Base-by-base conservation (phyloP, 2,888 invertebrate species). In the Eudemis profundana region DNA sequence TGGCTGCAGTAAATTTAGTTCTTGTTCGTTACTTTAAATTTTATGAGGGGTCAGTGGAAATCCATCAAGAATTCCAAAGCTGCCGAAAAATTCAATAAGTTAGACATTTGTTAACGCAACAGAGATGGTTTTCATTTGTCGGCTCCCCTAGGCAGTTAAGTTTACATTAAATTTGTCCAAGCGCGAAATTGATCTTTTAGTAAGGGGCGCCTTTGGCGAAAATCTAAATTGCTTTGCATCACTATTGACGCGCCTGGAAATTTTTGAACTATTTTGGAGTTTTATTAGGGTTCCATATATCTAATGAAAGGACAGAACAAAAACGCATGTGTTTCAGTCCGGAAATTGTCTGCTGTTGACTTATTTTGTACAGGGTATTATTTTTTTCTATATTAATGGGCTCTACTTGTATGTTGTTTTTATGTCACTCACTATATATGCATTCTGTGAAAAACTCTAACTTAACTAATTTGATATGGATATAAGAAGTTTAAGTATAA, bases 171-270 rank as follows among this genome's bases (percentile, higher is more conserved):
- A 85, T 79, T 86, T 87, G 89, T 85, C 89, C 88, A 88, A 87
- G 89, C 91, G 91, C 85, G 90, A 92, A 92, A 92, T 92, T 92
- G 90, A 91, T 91, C 91, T 92, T 87, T 90, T 88, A 89, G 87
- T 87, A 82, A 86, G 86, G 87, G 85, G 85, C 77, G 70, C 84
- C 79, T 83, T 84, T 84, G 84, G 81, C 82, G 85, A 85, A 86
- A 88, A 87, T 87, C 87, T 86, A 88, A 86, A 87, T 88, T 85
- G 84, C 84, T 84, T 79, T 84, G 82, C 78, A 79, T 78, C 80
- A 78, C 83, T 84, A 87, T 86, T 86, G 87, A 86, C 86, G 86
- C 85, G 84, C 78, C 81, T 33, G 44, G 29, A 4, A 47, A 46
- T 60, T 59, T 36, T 38, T 15, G 27, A 46, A 47, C 59, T 47